phyloP scores from a whole-genome alignment of 2,113 vertebrate genomes.

The Grantiella picta region DNA sequence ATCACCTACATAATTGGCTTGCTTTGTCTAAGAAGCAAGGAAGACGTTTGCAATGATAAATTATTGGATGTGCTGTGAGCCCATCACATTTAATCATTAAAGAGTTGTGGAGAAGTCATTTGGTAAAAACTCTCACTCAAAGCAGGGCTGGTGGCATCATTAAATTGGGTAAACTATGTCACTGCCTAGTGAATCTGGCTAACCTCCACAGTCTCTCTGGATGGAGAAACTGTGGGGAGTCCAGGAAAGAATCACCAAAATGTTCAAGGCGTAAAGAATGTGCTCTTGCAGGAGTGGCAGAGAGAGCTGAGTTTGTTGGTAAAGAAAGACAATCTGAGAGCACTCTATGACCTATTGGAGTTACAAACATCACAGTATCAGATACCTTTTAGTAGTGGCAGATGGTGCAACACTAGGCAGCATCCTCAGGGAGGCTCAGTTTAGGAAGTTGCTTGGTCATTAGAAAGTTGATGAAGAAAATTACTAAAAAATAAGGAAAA shows the following conservation, averaged over 20 bases:
- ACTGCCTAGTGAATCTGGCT: neutral
- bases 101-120: neutral
- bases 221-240: neutral
- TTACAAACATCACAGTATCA: neutral
- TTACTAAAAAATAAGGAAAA: neutral
- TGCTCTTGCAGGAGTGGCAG: neutral
- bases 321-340: neutral
- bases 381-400: neutral
- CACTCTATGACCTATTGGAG: fast-evolving
- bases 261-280: neutral
- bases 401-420: neutral
- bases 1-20: neutral
- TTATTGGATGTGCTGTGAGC: neutral
- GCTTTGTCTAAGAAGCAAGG: neutral
- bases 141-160: neutral
- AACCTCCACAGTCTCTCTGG: neutral
- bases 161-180: neutral
- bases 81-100: neutral
- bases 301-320: neutral
- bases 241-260: neutral
- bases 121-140: neutral
- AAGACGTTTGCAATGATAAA: neutral
- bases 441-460: neutral
- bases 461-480: neutral
- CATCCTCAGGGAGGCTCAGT: neutral